Evolutionary conservation across 2,888 invertebrate species (phyloP).

Genomic region (Lepas anatifera): DNA sequence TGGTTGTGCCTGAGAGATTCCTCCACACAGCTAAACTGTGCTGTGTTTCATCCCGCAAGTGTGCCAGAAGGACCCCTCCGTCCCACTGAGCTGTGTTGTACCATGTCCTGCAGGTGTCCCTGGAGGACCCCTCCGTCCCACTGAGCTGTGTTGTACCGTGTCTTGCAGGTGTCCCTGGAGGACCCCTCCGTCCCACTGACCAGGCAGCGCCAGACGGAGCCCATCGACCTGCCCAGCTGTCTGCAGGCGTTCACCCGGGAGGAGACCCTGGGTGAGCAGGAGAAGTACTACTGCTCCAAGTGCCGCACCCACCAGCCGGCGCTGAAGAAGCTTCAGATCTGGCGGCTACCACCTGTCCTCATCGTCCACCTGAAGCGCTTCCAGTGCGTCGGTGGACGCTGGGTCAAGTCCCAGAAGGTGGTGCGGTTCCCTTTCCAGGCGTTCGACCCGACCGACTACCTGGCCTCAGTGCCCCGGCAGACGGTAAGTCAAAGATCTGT

Average conservation of each 20-base stretch:
- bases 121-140: slow-evolving; percentile 61
- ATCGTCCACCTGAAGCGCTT: slow-evolving; percentile 86
- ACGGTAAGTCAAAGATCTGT: slow-evolving; percentile 50
- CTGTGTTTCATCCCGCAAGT: no score
- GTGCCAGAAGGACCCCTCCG: no score
- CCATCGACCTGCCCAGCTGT: slow-evolving; percentile 71
- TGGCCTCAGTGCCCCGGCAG: slow-evolving; percentile 67
- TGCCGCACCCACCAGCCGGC: slow-evolving; percentile 75
- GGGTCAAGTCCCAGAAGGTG: slow-evolving; percentile 89
- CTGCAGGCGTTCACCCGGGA: slow-evolving; percentile 76
- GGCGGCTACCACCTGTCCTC: slow-evolving; percentile 77
- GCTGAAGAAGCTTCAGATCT: slow-evolving; percentile 80
- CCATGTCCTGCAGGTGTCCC: slow-evolving; percentile 38
- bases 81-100: neutral
- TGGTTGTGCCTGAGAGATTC: no score
- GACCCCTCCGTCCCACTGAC: slow-evolving; percentile 59
- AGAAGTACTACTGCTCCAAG: slow-evolving; percentile 70
- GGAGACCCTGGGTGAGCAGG: slow-evolving; percentile 62
- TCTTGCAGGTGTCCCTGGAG: slow-evolving; percentile 58
- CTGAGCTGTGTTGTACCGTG: slow-evolving; percentile 43
- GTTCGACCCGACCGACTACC: slow-evolving; percentile 74
- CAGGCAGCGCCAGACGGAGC: slow-evolving; percentile 59
- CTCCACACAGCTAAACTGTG: no score
- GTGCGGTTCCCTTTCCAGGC: slow-evolving; percentile 76
- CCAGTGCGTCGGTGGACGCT: slow-evolving; percentile 76